Evolutionary conservation across 1,140 invertebrate species (phyloP).

Genomic region (Heliconius himera): DNA sequence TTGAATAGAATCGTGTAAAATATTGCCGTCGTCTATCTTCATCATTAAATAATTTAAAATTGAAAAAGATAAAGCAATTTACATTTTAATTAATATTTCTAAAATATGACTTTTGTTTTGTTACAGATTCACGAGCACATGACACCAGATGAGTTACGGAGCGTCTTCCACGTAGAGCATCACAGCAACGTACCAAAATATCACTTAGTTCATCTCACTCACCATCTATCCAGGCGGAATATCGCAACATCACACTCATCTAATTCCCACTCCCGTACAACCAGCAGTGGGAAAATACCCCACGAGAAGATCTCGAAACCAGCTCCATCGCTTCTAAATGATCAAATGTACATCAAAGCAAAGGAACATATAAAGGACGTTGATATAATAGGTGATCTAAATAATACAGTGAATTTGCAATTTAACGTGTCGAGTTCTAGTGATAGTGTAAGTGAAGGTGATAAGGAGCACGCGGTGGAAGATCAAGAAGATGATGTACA

Average conservation of each 20-base stretch:
- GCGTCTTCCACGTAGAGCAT: constrained; percentile 90
- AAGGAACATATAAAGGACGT: constrained; percentile 69
- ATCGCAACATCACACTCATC: constrained; percentile 59
- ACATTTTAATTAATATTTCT: neutral
- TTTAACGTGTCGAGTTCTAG: constrained; percentile 66
- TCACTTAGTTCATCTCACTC: constrained; percentile 81
- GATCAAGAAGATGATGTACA: constrained; percentile 81
- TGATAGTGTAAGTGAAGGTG: constrained; percentile 66
- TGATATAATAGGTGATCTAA: constrained; percentile 72
- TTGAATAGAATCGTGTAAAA: neutral
- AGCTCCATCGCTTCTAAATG: constrained; percentile 64
- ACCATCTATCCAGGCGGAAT: constrained; percentile 78
- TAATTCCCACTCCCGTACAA: constrained; percentile 52
- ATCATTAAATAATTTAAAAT: too few species aligned
- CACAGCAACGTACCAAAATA: constrained; percentile 85
- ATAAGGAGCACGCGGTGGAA: constrained; percentile 77
- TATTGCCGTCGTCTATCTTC: neutral
- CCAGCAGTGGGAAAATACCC: constrained; percentile 55
- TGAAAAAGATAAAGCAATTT: too few species aligned
- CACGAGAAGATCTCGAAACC: constrained; percentile 71
- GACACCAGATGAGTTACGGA: constrained; percentile 89
- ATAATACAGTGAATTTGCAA: constrained; percentile 67
- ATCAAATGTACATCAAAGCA: constrained; percentile 73
- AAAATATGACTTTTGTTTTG: constrained; percentile 47
- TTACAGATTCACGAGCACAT: constrained; percentile 92